Evolutionary conservation across 2,797 vertebrate species (phyloP), one percentile per base, ranked within the genome.

Genomic region (Galaxias olidus): DNA sequence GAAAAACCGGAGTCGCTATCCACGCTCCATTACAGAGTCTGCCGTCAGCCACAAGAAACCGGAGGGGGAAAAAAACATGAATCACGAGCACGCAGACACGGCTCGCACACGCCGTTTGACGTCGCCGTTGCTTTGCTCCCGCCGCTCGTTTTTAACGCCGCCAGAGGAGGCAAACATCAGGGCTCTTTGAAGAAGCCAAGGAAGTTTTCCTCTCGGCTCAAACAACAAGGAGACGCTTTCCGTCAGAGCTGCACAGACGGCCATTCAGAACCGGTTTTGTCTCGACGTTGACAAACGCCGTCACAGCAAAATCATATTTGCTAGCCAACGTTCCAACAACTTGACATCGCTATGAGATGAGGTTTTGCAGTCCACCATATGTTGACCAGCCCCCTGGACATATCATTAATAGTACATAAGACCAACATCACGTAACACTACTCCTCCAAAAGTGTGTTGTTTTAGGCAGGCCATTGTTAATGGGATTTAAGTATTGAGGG

Each of bases 21-120:
- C 74, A 86, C 44, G 84, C 79, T 82, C 75, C 84, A 87, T 89
- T 88, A 87, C 71, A 63, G 58, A 17, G 47, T 66, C 73, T 86
- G 78, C 73, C 85, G 78, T 86, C 75, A 81, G 75, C 75, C 76
- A 74, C 65, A 79, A 74, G 9, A 79, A 86, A 61, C 76, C 68
- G 79, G 78, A 66, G 70, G 68, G 63, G 50, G 73, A 75, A 73
- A 75, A 52, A 53, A 45, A 82, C 72, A 88, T 85, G 79, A 81
- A 87, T 83, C 72, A 50, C 72, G 41, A 50, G 30, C 18, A n/a
- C n/a, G n/a, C n/a, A n/a, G n/a, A n/a, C n/a, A 20, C 45, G 73
- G 75, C 46, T 74, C 77, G 77, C 80, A 81, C 78, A 82, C 71
- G 69, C 84, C 73, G 78, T 88, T 78, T 84, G 73, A 68, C 44